Percentiles rank a stretch among this genome's conserved stretches.
phyloP scores from a whole-genome alignment of 2,113 vertebrate genomes.

The Pomatorhinus ruficollis region DNA sequence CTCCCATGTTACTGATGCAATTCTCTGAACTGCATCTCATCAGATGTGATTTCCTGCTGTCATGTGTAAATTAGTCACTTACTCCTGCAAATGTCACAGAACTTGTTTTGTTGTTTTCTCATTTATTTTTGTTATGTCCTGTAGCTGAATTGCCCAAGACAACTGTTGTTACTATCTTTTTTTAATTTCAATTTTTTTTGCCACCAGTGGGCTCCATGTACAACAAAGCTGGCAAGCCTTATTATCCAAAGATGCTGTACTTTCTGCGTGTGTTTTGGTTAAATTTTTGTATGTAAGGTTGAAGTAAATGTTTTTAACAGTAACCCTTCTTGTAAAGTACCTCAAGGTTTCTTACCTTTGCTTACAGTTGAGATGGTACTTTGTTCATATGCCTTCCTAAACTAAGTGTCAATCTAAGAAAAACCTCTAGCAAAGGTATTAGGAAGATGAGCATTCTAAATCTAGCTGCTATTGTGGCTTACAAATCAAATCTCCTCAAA shows the following conservation, averaged over 20 bases:
- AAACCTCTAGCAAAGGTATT: not conserved
- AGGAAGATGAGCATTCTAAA: not conserved
- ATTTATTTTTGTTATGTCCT: not conserved
- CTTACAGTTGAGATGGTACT: not conserved
- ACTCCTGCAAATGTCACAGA: not conserved
- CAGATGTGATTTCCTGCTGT: slow-evolving; percentile 14
- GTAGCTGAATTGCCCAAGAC: not conserved
- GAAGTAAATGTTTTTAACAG: not conserved
- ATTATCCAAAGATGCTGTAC: not conserved
- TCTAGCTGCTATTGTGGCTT: not conserved
- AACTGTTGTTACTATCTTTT: not conserved
- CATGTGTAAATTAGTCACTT: slow-evolving; percentile 30
- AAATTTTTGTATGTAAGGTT: not conserved
- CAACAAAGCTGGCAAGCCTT: not conserved
- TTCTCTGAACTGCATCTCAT: not conserved
- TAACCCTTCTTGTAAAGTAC: not conserved
- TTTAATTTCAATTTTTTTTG: not conserved
- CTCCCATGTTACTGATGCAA: not conserved
- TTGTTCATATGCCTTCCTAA: not conserved
- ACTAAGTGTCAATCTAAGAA: not conserved
- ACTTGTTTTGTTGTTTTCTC: slow-evolving; percentile 2
- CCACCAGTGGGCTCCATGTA: not conserved
- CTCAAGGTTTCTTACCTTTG: not conserved
- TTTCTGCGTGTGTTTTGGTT: not conserved
- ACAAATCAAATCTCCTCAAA: not conserved